These are phyloP conservation scores for Dendrocincla fuliginosa DNA, from an alignment of 2,797 vertebrate genomes.

Conservation along the genomic window DNA sequence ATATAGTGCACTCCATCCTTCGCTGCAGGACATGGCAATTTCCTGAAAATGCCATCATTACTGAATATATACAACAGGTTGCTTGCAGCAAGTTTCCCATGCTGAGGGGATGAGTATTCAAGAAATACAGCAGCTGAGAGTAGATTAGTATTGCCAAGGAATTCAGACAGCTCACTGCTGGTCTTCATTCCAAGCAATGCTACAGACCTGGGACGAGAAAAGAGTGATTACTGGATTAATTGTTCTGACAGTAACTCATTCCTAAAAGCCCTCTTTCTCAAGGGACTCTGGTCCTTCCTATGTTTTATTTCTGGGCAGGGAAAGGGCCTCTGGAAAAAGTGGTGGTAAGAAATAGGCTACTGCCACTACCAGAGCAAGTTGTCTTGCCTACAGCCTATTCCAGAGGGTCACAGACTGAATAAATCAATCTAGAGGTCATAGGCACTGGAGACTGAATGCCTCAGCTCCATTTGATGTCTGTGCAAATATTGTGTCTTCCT, in stretches of 20 bases:
- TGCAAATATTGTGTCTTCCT: background rate
- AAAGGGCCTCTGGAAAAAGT: background rate
- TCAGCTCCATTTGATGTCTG: background rate
- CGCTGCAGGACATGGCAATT: background rate
- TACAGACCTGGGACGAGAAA: background rate
- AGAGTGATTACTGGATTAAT: constrained; percentile 8
- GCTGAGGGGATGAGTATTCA: background rate
- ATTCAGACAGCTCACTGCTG: background rate
- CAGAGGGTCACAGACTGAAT: background rate
- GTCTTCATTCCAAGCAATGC: background rate
- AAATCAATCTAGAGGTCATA: background rate
- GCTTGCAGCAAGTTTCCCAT: background rate
- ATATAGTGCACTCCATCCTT: background rate
- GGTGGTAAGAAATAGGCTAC: background rate
- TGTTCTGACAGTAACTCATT: constrained; percentile 24
- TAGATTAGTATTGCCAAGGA: background rate
- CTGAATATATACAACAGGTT: background rate
- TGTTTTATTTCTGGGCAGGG: background rate
- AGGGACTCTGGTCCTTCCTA: background rate
- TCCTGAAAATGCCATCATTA: background rate
- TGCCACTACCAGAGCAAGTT: background rate
- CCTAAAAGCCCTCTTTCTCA: constrained; percentile 24
- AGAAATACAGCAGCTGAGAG: background rate
- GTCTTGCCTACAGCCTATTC: background rate
- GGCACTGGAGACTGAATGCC: background rate